phyloP scores from a whole-genome alignment of 2,113 vertebrate species.

The Kryptolebias marmoratus region DNA sequence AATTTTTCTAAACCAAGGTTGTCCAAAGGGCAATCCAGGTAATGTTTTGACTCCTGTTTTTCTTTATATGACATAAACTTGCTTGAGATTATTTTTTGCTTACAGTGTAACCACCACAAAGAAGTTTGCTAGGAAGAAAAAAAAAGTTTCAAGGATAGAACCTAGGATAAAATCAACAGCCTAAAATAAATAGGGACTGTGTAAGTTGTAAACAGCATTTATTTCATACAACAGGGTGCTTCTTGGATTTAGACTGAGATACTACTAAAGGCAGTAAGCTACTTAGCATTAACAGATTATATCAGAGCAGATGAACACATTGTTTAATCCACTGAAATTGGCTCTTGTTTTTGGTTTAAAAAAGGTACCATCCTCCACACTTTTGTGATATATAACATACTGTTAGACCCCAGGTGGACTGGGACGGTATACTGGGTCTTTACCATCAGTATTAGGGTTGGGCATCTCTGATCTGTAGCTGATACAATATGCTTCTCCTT shows the following conservation, averaged over 20 bases:
- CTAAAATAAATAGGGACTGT: not conserved
- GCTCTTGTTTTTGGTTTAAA: not conserved
- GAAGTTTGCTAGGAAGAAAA: too few species aligned
- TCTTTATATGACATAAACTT: too few species aligned
- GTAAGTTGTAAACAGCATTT: not conserved
- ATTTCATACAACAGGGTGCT: not conserved
- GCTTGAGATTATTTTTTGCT: too few species aligned
- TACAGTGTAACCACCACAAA: too few species aligned
- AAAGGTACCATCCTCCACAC: not conserved
- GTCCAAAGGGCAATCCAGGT: too few species aligned
- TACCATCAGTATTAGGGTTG: not conserved
- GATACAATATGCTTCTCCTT: not conserved
- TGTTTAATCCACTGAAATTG: not conserved
- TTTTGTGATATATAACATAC: not conserved
- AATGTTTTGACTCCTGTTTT: too few species aligned
- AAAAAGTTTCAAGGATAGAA: not conserved
- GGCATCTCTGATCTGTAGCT: not conserved
- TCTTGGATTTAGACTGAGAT: not conserved
- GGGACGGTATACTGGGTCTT: not conserved
- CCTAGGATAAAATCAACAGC: not conserved
- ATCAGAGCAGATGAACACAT: not conserved
- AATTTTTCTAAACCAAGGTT: too few species aligned
- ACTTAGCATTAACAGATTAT: slow-evolving; percentile 11
- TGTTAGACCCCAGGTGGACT: not conserved
- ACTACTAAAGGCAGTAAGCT: slow-evolving; percentile 1